These are phyloP conservation scores for Falco peregrinus DNA, from an alignment of 2,797 vertebrate genomes.

Conservation along the genomic window DNA sequence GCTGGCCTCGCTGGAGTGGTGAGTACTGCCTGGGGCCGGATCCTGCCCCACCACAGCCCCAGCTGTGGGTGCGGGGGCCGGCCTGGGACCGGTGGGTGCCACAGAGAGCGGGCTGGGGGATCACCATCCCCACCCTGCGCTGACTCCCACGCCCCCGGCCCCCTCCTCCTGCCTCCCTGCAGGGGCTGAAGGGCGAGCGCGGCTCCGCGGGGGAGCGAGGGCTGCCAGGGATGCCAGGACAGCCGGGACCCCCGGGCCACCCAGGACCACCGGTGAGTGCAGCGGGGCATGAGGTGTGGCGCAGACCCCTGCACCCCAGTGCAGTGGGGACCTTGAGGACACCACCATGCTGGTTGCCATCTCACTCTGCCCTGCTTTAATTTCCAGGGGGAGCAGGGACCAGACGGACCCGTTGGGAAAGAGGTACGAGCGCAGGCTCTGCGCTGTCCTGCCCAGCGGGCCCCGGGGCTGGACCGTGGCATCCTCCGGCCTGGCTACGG, in stretches of 20 bases:
- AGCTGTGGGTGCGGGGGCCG: neutral
- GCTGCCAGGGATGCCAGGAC: constrained; percentile 84
- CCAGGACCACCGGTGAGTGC: constrained; percentile 86
- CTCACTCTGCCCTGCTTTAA: accelerated
- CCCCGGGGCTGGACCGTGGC: accelerated
- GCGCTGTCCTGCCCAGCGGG: accelerated
- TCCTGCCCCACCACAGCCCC: neutral
- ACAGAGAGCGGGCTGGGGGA: neutral
- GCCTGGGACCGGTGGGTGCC: neutral
- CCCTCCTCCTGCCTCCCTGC: neutral
- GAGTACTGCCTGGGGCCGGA: constrained; percentile 25
- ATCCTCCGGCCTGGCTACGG: neutral
- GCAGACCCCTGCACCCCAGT: accelerated
- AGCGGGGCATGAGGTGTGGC: accelerated
- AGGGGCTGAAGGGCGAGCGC: constrained; percentile 91
- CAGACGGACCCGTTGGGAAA: neutral
- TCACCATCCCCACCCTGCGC: accelerated
- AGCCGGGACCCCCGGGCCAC: constrained; percentile 89
- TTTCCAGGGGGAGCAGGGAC: constrained; percentile 83
- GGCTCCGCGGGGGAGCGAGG: constrained; percentile 89
- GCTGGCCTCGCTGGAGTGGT: constrained; percentile 80
- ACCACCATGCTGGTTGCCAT: accelerated
- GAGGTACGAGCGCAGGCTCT: neutral
- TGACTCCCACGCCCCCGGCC: accelerated
- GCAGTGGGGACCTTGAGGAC: accelerated